Evolutionary conservation across 2,797 vertebrate species (phyloP), one percentile per base, ranked within the genome.

Genomic region (Xenopus petersii): DNA sequence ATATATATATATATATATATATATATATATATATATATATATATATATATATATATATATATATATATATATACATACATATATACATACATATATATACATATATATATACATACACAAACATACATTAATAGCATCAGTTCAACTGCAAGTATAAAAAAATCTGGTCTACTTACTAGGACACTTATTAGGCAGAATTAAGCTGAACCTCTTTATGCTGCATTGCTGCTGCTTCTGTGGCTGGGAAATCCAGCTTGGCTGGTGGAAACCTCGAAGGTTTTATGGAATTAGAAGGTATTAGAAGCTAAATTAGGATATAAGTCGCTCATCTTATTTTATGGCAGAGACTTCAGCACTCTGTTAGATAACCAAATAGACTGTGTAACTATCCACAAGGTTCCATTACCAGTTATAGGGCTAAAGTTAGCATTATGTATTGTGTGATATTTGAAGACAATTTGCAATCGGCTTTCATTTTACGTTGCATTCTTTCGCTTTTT

Each of bases 221-320:
- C 80, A 76, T 82, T 71, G 71, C 75, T 80, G 71, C 54, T 61
- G 74, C 71, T 68, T 17, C 71, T 71, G 76, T 74, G 69, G 65
- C 68, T 77, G 10, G 33, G 0, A 1, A 0, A 77, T 49, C 68
- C 81, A 77, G 69, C 79, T 70, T 4, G 1, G 47, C 80, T 86
- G 87, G 81, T 75, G 77, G 86, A 82, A 54, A 82, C 81, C 36
- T 79, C 84, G 82, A 48, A 67, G 84, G 86, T 83, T 86, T 87
- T 80, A 2, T 48, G 83, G 89, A 86, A 87, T 90, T 91, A 90
- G 85, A 82, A 0, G 8, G 83, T 88, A 89, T 91, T 91, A 92
- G 80, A 49, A 49, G 89, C 88, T 92, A 91, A 89, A 87, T 84
- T 87, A 62, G 88, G 90, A 89, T 89, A 85, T 87, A 92, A 90